These are phyloP conservation scores for Peromyscus polionotus DNA, from an alignment of 2,113 vertebrate genomes.

Conservation along the genomic window DNA sequence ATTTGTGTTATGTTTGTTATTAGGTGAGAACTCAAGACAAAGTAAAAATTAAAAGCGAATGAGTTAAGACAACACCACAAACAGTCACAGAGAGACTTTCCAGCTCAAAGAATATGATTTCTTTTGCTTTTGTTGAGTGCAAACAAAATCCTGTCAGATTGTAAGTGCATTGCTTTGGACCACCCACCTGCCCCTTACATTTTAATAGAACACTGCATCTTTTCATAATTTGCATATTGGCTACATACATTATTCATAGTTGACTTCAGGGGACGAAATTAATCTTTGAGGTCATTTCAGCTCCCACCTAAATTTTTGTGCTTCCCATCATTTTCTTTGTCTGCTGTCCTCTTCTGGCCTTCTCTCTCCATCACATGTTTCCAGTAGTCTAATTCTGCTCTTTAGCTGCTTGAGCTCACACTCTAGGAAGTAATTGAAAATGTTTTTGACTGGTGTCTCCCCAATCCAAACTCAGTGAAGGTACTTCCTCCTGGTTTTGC, in stretches of 20 bases:
- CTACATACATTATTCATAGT: neutral
- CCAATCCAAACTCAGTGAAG: neutral
- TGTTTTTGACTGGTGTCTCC: neutral
- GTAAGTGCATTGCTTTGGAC: neutral
- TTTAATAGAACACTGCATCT: neutral
- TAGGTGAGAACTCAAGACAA: neutral
- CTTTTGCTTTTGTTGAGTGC: neutral
- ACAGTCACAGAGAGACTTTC: neutral
- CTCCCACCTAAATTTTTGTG: neutral
- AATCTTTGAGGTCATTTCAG: neutral
- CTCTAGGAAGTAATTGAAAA: neutral
- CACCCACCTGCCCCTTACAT: neutral
- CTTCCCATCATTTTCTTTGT: neutral
- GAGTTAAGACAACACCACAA: neutral
- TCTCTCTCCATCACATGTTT: neutral
- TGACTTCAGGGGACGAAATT: neutral
- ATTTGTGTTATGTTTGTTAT: neutral
- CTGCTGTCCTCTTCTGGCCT: neutral
- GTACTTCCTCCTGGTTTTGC: neutral
- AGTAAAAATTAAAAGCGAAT: neutral
- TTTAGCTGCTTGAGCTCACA: neutral
- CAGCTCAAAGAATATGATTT: neutral
- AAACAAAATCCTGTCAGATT: neutral
- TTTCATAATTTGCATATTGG: conserved; percentile 30
- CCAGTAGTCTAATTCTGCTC: neutral